Base-by-base conservation (phyloP, 2,888 invertebrate genomes). In the Pammene fasciana region DNA sequence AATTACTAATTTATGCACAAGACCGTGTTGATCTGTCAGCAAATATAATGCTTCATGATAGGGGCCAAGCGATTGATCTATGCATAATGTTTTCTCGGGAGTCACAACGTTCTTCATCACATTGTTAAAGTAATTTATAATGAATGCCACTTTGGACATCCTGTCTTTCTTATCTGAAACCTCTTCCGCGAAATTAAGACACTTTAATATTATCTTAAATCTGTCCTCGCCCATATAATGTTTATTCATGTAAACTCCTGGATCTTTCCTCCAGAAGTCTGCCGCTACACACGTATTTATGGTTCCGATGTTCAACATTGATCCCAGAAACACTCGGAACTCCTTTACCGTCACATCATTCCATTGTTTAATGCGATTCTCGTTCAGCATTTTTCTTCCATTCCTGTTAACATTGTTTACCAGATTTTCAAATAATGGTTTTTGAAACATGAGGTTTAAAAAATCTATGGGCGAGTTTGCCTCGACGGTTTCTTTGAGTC, bases 141-240 rank as follows among this genome's bases (percentile, higher is more conserved):
- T 46, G 14, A 18, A 36, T 10, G 46, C 36, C 34, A 48, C 34
- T 48, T 36, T 61, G 8, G 34, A 61, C 60, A 61, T 46, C n/a
- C 36, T 55, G 14, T 5, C 36, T 16, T 60, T 46, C 7, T 9
- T 46, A 13, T 61, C 34, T 9, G 34, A 6, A 34, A 14, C 11
- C 8, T 60, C n/a, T 7, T 10, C 26, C 34, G 34, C 34, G 46
- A 48, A 61, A 34, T 48, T 61, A 9, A 61, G 34, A 14, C 60
- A 61, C 48, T 46, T 61, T 11, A 61, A n/a, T 61, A 48, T 46
- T 11, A 46, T 46, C 4, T n/a, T 0, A 61, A 61, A 61, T 61
- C 16, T 61, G 13, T 61, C 34, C 10, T 46, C 11, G 26, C 26
- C 48, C 60, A 61, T 61, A 26, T 61, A 61, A 14, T 61, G 48